Conservation (phyloP, 2,888 invertebrate genomes). For the Periphyllus acericola region DNA sequence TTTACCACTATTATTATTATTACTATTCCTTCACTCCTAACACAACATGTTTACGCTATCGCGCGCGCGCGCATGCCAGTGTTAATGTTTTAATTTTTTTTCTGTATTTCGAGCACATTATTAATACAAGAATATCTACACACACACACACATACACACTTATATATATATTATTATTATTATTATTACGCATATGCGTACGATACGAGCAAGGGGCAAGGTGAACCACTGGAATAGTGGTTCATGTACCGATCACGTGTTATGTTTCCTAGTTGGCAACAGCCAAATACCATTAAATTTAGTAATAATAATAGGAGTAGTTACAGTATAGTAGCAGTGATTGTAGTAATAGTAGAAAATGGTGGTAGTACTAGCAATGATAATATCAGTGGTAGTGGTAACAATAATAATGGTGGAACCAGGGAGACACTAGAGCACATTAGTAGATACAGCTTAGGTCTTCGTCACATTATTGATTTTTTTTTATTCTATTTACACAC, state of each 20-base stretch:
- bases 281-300: background rate
- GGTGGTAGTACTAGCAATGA: background rate
- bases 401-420: background rate
- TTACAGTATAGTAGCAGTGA: background rate
- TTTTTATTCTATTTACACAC: background rate
- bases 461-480: background rate
- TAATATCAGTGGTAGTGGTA: background rate
- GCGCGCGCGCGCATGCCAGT: background rate
- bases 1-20: background rate
- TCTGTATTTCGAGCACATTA: background rate
- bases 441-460: no score
- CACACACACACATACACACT: background rate
- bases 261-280: background rate
- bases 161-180: slow-evolving; percentile 3
- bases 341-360: background rate
- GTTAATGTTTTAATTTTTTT: background rate
- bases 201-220: slow-evolving; percentile 25
- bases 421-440: no score
- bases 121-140: background rate
- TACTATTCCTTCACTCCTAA: background rate
- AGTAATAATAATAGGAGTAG: background rate
- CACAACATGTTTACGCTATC: background rate
- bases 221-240: slow-evolving; percentile 40
- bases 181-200: background rate
- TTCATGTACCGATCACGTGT: background rate